Base-by-base conservation (phyloP, 2,888 invertebrate species). In the Andrena praecox region DNA sequence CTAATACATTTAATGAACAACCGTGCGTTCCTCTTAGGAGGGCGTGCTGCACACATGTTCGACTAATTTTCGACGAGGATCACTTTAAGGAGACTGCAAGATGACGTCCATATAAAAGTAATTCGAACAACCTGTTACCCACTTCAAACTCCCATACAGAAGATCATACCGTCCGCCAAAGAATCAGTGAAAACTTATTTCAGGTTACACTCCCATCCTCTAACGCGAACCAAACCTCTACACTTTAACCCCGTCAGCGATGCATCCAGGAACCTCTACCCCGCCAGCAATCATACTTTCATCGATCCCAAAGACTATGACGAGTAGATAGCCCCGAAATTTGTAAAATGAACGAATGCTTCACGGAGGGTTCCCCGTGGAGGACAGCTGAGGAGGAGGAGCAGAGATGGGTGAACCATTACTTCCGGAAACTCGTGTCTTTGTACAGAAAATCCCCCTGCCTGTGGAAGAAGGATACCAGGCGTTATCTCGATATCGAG, bases 401-500 rank as follows among this genome's bases (percentile, higher is more conserved):
- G 66, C 64, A 77, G 78, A 27, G 56, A 27, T 91, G 91, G 91
- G 76, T 86, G 27, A 77, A 87, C 31, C 59, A 77, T 56, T 77
- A 89, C 48, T 84, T 89, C 74, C 79, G 79, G 56, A 86, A 85
- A 75, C 85, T 92, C 35, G 85, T 87, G 3, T 73, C 69, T 24
- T 83, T 90, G 48, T 91, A 90, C 77, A 80, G 80, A 31, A 85
- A 74, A 48, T 82, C 89, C 7, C 74, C 88, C 5, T 90, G 90
- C 52, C 89, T 91, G n/a, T 91, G 91, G 91, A 87, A 89, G 64
- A 89, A 87, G 66, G 85, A 89, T 73, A 42, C 84, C 62, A 63
- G 73, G 2, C 67, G 77, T 31, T 91, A 91, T 79, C 83, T 91
- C 33, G 78, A 89, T 64, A 83, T 74, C 52, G 77, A 75, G 48